phyloP scores from a whole-genome alignment of 2,113 vertebrate species.

The Sula dactylatra region DNA sequence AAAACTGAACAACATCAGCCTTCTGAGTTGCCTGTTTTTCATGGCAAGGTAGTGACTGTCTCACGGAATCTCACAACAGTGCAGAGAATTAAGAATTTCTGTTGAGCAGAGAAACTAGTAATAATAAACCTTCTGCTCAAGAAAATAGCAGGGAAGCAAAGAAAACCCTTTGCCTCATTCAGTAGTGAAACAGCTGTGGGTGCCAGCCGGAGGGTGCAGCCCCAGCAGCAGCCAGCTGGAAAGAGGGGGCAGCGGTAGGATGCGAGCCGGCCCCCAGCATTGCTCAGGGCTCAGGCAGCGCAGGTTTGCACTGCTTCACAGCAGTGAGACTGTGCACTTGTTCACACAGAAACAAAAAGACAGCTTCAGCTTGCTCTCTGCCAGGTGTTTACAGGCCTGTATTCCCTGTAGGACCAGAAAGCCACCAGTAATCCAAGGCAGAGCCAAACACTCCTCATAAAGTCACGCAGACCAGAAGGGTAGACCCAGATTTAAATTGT shows the following conservation, averaged over 20 bases:
- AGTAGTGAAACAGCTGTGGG: not conserved
- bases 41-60: not conserved
- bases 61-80: not conserved
- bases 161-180: not conserved
- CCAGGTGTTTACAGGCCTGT: not conserved
- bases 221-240: not conserved
- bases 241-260: not conserved
- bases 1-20: not conserved
- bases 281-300: not conserved
- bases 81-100: not conserved
- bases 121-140: not conserved
- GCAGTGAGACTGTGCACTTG: fast-evolving
- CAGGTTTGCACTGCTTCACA: not conserved
- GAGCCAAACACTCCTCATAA: not conserved
- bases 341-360: not conserved
- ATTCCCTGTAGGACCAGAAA: not conserved
- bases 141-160: not conserved
- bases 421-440: not conserved
- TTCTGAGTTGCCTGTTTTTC: not conserved
- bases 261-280: fast-evolving
- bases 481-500: not conserved
- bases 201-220: not conserved
- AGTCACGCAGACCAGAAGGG: not conserved
- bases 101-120: not conserved
- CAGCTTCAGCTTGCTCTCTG: not conserved